These are phyloP conservation scores for Agonopterix subpropinquella DNA, from an alignment of 2,888 invertebrate species.

Conservation along the genomic window DNA sequence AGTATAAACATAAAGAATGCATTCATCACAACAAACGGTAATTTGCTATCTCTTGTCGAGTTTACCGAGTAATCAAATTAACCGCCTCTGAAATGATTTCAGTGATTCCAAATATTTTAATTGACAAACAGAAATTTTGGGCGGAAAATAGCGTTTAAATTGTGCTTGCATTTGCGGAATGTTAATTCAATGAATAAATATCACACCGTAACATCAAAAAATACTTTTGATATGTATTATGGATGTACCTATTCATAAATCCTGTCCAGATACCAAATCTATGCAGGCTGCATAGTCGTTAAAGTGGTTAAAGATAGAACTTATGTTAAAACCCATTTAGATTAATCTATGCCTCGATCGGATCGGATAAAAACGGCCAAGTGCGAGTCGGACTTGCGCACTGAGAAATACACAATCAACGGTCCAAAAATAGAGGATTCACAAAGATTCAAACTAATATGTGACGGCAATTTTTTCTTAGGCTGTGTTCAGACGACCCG, in stretches of 20 bases:
- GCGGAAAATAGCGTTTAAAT: slow-evolving; percentile 63
- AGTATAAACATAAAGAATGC: not conserved
- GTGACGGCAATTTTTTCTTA: no score
- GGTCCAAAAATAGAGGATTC: no score
- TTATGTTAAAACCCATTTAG: no score
- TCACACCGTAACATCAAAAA: slow-evolving; percentile 47
- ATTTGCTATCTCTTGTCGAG: slow-evolving; percentile 41
- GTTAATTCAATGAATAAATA: slow-evolving; percentile 66
- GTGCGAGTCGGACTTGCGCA: no score
- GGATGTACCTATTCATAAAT: slow-evolving; percentile 4
- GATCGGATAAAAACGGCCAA: no score
- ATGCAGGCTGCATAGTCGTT: no score
- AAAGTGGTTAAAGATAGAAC: no score
- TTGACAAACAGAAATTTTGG: slow-evolving; percentile 69
- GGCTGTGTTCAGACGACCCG: no score
- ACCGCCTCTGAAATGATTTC: slow-evolving; percentile 64
- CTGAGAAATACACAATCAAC: no score
- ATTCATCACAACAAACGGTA: slow-evolving; percentile 26
- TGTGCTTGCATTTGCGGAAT: slow-evolving; percentile 64
- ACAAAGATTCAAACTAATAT: no score
- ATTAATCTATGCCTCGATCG: no score
- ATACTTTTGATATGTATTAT: slow-evolving; percentile 32
- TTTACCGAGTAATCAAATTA: slow-evolving; percentile 56
- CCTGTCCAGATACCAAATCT: no score
- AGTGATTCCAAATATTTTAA: slow-evolving; percentile 70